phyloP scores from a whole-genome alignment of 53 echinoderm and acorn worm species.

The Temnopleurus reevesii region DNA sequence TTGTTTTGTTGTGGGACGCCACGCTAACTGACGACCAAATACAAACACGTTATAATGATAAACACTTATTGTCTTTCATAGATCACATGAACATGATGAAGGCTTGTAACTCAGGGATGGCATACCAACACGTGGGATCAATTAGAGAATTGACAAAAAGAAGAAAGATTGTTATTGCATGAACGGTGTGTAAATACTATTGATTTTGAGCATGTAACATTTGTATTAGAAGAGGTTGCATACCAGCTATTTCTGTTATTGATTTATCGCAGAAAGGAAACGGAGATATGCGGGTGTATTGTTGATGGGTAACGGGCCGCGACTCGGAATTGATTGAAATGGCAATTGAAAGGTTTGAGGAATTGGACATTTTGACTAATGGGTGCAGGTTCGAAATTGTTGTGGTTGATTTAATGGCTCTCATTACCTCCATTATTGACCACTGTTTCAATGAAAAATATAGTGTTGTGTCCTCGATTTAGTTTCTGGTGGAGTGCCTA shows the following conservation, averaged over 20 bases:
- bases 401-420: not conserved
- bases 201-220: not conserved
- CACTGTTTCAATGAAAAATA: not conserved
- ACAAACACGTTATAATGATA: not conserved
- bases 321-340: not conserved
- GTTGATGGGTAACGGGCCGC: not conserved
- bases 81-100: not conserved
- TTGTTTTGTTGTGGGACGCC: not conserved
- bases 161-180: not conserved
- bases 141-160: not conserved
- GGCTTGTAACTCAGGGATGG: not conserved
- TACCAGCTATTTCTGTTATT: slow-evolving; percentile 30
- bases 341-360: not conserved
- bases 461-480: not conserved
- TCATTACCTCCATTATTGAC: not conserved
- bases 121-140: slow-evolving; percentile 5
- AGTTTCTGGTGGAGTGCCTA: not conserved
- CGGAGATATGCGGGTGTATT: slow-evolving; percentile 13
- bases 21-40: not conserved
- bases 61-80: slow-evolving; percentile 2
- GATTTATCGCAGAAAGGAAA: not conserved
- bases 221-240: not conserved
- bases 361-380: not conserved
- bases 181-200: slow-evolving; percentile 8
- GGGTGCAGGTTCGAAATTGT: not conserved